These are phyloP conservation scores for Triplophysa yarkandensis DNA, from an alignment of 2,797 vertebrate species.

Conservation along the genomic window DNA sequence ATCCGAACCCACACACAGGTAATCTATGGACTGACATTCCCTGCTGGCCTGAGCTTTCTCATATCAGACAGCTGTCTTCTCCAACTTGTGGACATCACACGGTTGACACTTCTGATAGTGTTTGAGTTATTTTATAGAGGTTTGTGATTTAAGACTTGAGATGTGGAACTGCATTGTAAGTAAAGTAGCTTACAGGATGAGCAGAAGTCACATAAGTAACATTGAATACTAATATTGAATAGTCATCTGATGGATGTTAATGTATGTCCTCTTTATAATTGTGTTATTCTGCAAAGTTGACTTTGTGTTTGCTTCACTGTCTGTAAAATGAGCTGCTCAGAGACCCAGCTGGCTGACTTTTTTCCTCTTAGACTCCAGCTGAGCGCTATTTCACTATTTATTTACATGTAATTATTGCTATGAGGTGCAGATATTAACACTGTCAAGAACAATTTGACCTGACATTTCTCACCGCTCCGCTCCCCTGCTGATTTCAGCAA, in stretches of 20 bases:
- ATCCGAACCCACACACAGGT: slow-evolving; percentile 11
- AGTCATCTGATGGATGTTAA: neutral
- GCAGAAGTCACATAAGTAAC: too few species aligned
- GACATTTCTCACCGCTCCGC: slow-evolving; percentile 95
- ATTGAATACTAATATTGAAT: too few species aligned
- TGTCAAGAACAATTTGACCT: slow-evolving; percentile 99
- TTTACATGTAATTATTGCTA: slow-evolving; percentile 99
- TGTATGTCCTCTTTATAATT: neutral
- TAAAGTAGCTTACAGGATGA: too few species aligned
- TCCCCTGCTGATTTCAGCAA: slow-evolving; percentile 83
- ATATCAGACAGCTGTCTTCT: slow-evolving; percentile 21
- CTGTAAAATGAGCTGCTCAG: slow-evolving; percentile 41
- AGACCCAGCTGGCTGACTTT: slow-evolving; percentile 83
- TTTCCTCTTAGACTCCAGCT: slow-evolving; percentile 82
- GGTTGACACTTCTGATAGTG: neutral
- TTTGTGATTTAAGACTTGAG: neutral
- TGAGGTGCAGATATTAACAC: slow-evolving; percentile 99
- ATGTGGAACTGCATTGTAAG: neutral
- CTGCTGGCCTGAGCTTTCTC: neutral
- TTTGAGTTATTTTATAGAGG: neutral
- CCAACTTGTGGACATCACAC: neutral
- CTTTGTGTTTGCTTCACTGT: slow-evolving; percentile 14
- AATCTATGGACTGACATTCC: slow-evolving; percentile 3
- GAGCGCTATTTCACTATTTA: slow-evolving; percentile 98
- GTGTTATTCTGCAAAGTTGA: neutral